Base-by-base conservation (phyloP, 2,797 vertebrate species). In the Antennarius maculatus region DNA sequence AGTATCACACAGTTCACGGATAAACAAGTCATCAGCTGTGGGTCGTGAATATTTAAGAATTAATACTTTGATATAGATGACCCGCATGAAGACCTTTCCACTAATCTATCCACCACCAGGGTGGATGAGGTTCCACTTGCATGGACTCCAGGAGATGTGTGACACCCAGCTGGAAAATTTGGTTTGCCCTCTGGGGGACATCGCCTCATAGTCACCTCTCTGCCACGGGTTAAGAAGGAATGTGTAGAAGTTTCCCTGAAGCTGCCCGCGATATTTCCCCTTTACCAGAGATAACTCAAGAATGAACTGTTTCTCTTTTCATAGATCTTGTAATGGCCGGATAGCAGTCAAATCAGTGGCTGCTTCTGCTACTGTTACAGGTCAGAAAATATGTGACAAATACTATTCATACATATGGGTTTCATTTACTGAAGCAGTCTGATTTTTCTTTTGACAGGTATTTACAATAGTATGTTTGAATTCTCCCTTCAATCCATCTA, bases 141-240 rank as follows among this genome's bases (percentile, higher is more conserved):
- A 66, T 76, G 74, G 69, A 85, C 86, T 83, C 43, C 67, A 42
- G 86, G 86, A 76, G 68, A 69, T 54, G 69, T 85, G 77, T 86
- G 81, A 81, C 76, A 86, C 85, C 72, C 89, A 91, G 86, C 86
- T 86, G 90, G 87, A 78, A 70, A 67, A 69, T 79, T 17, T 28
- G 75, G 62, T 76, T 12, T 31, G 47, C 28, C 57, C 82, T 64
- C 49, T 15, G 0, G 71, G 76, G 45, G 59, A 34, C 31, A 31
- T 62, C 46, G 54, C 72, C 53, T 59, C 71, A 63, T 69, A 66
- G 7, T 65, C 72, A 68, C 67, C 6, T 10, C 17, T 59, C 61
- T 54, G 62, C 59, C 66, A 53, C 0, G 29, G 63, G 28, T 52
- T 56, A 5, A 2, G 15, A 49, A 65, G 74, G 14, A 76, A 71